Percentiles rank a stretch among this genome's conserved stretches.
phyloP scores from a whole-genome alignment of 2,797 vertebrate genomes.

The Platalea minor region DNA sequence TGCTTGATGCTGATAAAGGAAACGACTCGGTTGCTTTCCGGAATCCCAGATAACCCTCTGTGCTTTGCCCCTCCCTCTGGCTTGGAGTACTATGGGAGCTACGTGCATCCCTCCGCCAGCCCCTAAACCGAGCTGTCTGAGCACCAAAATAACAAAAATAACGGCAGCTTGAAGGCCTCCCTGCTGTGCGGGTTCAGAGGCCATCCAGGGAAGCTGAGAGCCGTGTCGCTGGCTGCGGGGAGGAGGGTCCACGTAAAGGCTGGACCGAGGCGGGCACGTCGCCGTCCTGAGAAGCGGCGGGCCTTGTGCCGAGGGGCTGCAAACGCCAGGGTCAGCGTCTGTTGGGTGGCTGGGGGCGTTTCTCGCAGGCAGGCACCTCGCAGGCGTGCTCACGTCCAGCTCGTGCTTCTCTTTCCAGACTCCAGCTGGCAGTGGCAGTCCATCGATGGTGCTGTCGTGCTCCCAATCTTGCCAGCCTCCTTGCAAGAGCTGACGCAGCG shows the following conservation, averaged over 20 bases:
- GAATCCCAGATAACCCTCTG: not conserved
- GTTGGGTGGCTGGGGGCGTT: not conserved
- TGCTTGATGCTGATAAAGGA: not conserved
- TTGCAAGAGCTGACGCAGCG: constrained; percentile 70
- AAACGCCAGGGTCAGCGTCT: fast-evolving
- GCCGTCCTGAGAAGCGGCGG: not conserved
- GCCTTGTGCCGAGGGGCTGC: not conserved
- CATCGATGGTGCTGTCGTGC: constrained; percentile 78
- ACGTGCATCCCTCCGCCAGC: not conserved
- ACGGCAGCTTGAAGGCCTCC: not conserved
- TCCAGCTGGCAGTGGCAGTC: constrained; percentile 86
- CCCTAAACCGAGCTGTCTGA: not conserved
- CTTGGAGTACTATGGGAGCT: not conserved
- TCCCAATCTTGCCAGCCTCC: constrained; percentile 74
- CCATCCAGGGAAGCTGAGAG: not conserved
- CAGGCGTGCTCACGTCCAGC: fast-evolving
- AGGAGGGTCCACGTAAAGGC: not conserved
- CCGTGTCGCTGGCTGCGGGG: fast-evolving
- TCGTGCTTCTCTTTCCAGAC: constrained; percentile 57
- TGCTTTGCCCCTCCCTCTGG: not conserved
- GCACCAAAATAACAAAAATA: not conserved
- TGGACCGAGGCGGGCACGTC: not conserved
- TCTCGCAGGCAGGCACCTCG: fast-evolving
- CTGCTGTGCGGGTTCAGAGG: not conserved
- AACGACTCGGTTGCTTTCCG: not conserved